Conservation (phyloP, 2,888 invertebrate genomes). For the Dasypolia templi region DNA sequence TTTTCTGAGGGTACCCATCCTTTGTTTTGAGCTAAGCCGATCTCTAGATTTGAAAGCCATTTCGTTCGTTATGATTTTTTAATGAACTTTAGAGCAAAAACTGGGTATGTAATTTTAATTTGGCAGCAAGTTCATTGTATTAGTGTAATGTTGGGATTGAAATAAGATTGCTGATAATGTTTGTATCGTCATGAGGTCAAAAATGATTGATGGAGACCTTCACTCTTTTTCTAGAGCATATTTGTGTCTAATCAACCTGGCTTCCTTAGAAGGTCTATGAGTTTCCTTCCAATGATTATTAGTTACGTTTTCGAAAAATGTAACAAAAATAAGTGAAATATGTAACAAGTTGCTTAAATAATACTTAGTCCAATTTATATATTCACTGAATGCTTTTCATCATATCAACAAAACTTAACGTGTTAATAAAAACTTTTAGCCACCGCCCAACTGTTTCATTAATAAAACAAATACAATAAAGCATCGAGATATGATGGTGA, state of each 20-base stretch:
- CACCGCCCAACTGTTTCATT: constrained; percentile 42
- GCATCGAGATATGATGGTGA: constrained; percentile 72
- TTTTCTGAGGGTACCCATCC: constrained; percentile 48
- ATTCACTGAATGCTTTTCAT: not conserved
- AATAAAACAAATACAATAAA: constrained; percentile 63
- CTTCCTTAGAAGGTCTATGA: too few species aligned
- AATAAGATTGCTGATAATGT: constrained; percentile 23
- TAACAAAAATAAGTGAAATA: too few species aligned
- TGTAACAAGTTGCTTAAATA: not conserved
- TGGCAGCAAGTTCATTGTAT: constrained; percentile 21
- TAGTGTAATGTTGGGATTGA: constrained; percentile 10
- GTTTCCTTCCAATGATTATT: too few species aligned
- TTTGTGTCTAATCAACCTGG: not conserved
- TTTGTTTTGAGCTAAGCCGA: constrained; percentile 46
- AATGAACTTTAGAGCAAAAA: constrained; percentile 31
- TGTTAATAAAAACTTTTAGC: constrained; percentile 41
- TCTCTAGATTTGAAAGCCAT: constrained; percentile 51
- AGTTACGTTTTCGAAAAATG: too few species aligned
- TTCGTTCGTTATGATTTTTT: constrained; percentile 39
- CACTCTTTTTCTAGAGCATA: not conserved
- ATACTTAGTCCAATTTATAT: not conserved
- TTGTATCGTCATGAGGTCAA: not conserved
- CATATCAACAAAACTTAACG: not conserved
- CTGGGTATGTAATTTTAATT: constrained; percentile 37
- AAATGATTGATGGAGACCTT: constrained; percentile 22